Conservation (phyloP, 2,888 invertebrate genomes). For the Rosalia funebris region DNA sequence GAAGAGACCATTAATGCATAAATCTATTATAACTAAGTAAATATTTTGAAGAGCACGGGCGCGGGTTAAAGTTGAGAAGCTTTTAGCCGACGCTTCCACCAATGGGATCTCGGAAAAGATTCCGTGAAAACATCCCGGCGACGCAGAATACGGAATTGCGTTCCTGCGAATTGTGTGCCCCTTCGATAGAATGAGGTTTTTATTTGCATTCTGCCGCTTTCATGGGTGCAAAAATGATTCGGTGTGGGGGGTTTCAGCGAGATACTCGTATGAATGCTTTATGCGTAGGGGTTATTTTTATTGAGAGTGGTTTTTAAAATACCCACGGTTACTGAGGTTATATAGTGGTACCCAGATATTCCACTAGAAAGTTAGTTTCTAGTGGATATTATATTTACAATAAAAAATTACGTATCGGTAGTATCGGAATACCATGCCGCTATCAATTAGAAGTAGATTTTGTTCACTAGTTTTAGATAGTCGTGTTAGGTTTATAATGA, state of each 20-base stretch:
- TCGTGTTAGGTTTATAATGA: too few species aligned
- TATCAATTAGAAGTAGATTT: too few species aligned
- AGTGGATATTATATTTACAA: too few species aligned
- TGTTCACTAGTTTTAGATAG: too few species aligned
- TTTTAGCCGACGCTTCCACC: slow-evolving; percentile 21
- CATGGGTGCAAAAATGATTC: not conserved
- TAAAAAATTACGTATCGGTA: too few species aligned
- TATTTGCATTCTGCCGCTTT: not conserved
- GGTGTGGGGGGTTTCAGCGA: not conserved
- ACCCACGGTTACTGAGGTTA: not conserved
- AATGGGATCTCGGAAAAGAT: slow-evolving; percentile 15
- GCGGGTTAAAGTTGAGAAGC: slow-evolving; percentile 12
- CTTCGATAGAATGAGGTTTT: not conserved
- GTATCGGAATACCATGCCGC: too few species aligned
- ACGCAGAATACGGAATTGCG: slow-evolving; percentile 5
- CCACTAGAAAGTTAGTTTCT: too few species aligned
- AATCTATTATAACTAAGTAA: slow-evolving; percentile 27
- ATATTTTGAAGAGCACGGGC: slow-evolving; percentile 14
- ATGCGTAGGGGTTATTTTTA: not conserved
- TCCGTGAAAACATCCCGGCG: slow-evolving; percentile 10
- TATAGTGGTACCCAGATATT: too few species aligned
- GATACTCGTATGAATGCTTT: not conserved
- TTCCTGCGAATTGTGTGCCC: slow-evolving; percentile 1
- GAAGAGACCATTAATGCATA: slow-evolving; percentile 27
- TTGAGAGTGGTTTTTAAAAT: not conserved